Percentiles rank a stretch among this genome's conserved stretches.
These are phyloP conservation scores for Microtus montanus DNA, from an alignment of 2,113 vertebrate genomes.

Conservation along the genomic window DNA sequence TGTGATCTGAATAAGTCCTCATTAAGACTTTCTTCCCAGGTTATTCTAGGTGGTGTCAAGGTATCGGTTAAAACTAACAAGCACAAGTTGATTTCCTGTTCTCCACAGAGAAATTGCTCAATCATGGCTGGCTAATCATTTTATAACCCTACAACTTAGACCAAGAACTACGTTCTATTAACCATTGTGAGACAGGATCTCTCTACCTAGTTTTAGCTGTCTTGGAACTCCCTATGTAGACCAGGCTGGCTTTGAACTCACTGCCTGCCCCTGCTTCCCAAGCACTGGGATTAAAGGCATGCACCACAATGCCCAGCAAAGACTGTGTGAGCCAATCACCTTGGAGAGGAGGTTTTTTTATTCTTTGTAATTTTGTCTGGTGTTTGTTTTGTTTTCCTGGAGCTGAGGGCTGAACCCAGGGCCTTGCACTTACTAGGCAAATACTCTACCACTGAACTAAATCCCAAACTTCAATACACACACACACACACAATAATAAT, in stretches of 20 bases:
- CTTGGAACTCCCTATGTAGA: not conserved
- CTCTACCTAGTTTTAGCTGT: not conserved
- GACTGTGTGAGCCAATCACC: not conserved
- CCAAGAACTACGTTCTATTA: not conserved
- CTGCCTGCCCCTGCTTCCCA: not conserved
- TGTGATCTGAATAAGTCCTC: not conserved
- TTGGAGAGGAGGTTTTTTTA: not conserved
- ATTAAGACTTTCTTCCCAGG: not conserved
- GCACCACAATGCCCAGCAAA: not conserved
- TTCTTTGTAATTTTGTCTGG: not conserved
- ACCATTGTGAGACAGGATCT: not conserved
- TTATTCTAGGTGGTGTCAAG: not conserved
- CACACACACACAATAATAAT: not conserved
- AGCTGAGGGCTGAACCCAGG: not conserved
- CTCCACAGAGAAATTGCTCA: not conserved
- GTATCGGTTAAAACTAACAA: not conserved
- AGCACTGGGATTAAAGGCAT: not conserved
- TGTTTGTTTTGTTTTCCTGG: not conserved
- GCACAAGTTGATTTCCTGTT: not conserved
- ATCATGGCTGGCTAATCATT: constrained; percentile 2
- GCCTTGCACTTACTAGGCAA: not conserved
- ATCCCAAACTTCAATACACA: not conserved
- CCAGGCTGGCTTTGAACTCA: not conserved
- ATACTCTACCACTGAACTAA: not conserved
- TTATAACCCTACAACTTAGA: constrained; percentile 6